Evolutionary conservation across 1,140 invertebrate genomes (phyloP).

Genomic region (Thaumetopoea pityocampa): DNA sequence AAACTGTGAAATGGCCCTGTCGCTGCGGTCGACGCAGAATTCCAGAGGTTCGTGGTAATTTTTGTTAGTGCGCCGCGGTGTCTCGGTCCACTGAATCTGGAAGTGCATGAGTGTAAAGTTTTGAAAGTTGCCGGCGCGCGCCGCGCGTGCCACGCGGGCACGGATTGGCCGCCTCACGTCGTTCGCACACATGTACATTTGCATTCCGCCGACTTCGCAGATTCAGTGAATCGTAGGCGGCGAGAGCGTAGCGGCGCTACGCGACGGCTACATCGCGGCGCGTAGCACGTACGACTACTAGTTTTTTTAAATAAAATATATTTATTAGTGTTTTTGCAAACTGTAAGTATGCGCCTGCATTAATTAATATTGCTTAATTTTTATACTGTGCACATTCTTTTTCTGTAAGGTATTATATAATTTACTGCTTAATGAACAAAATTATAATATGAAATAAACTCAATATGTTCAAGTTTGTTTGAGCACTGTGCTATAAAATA

Average conservation of each 20-base stretch:
- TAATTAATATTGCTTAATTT: too few relatives aligned
- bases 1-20: conserved; percentile 71
- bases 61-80: conserved; percentile 19
- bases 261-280: conserved; percentile 22
- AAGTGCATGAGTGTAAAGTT: conserved; percentile 58
- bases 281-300: conserved; percentile 34
- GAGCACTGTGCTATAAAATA: too few relatives aligned
- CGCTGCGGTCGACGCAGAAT: conserved; percentile 70
- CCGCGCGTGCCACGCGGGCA: conserved; percentile 52
- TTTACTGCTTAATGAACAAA: conserved; percentile 2
- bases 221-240: conserved; percentile 70
- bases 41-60: conserved; percentile 63
- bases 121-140: conserved; percentile 56
- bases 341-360: not conserved
- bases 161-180: conserved; percentile 47
- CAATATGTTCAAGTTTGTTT: too few relatives aligned
- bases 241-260: conserved; percentile 55
- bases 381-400: too few relatives aligned
- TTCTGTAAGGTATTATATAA: not conserved
- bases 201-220: conserved; percentile 60
- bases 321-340: conserved; percentile 5
- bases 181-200: conserved; percentile 68
- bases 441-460: too few relatives aligned
- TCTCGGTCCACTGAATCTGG: conserved; percentile 27
- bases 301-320: not conserved